Conservation (phyloP, 2,888 invertebrate species). For the Crepidodera aurea region DNA sequence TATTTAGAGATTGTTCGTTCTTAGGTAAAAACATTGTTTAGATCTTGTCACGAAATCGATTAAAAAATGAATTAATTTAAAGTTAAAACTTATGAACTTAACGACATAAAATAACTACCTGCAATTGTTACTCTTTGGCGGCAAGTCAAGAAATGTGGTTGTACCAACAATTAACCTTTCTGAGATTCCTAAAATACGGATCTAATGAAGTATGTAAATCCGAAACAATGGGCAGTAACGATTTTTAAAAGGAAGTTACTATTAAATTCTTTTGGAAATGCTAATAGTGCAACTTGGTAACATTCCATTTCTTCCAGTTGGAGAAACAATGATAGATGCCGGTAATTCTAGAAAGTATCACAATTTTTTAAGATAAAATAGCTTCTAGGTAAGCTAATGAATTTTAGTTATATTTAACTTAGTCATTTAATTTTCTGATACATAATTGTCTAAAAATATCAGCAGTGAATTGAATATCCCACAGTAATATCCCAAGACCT, state of each 20-base stretch:
- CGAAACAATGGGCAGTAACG: constrained; percentile 46
- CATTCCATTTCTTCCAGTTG: constrained; percentile 15
- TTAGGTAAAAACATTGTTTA: no score
- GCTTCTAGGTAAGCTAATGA: no score
- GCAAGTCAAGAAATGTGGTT: constrained; percentile 16
- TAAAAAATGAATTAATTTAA: no score
- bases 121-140: constrained; percentile 17
- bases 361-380: background rate
- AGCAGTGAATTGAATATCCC: no score
- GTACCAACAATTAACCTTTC: constrained; percentile 45
- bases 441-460: no score
- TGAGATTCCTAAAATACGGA: constrained; percentile 45
- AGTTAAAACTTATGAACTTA: constrained; percentile 11
- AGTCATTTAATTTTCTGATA: no score
- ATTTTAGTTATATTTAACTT: no score
- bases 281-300: constrained; percentile 11
- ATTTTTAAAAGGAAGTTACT: constrained; percentile 26
- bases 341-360: background rate
- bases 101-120: constrained; percentile 6
- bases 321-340: constrained; percentile 6
- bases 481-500: no score
- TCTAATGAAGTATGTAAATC: constrained; percentile 49
- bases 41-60: no score
- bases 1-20: no score
- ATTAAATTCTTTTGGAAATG: constrained; percentile 25